Conservation (phyloP, 1,140 invertebrate genomes). For the Caerostris extrusa region DNA sequence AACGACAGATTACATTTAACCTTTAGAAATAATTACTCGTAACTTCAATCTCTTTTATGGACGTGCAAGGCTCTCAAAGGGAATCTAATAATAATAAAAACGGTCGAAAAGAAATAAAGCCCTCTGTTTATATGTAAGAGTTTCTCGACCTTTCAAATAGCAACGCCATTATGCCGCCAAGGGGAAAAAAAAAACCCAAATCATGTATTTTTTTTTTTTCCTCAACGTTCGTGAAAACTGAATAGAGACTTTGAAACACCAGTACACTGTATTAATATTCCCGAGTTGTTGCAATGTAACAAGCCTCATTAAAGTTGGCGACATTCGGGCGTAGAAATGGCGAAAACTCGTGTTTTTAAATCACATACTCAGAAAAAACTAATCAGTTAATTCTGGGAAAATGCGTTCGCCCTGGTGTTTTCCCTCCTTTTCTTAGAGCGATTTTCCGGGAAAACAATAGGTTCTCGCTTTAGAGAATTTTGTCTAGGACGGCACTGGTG, state of each 20-base stretch:
- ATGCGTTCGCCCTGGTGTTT: not conserved
- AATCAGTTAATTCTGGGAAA: constrained; percentile 42
- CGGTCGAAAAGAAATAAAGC: not conserved
- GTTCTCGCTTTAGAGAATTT: constrained; percentile 7
- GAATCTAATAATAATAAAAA: not conserved
- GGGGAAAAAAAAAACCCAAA: not conserved
- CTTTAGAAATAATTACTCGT: too few relatives aligned
- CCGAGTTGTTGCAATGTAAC: not conserved
- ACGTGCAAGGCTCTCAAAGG: too few relatives aligned
- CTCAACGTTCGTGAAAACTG: not conserved
- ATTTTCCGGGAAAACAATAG: not conserved
- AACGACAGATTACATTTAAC: too few relatives aligned
- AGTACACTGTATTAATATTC: constrained; percentile 1
- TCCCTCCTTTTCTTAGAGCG: not conserved
- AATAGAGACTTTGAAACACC: not conserved
- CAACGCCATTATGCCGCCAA: not conserved
- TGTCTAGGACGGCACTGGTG: constrained; percentile 21
- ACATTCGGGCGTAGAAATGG: not conserved
- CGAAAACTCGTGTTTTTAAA: not conserved
- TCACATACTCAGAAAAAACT: constrained; percentile 14
- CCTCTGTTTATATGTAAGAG: constrained; percentile 1
- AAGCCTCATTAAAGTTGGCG: not conserved
- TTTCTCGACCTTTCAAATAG: constrained; percentile 29
- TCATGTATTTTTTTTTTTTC: not conserved
- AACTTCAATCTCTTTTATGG: too few relatives aligned